These are phyloP conservation scores for Catocala nupta DNA, from an alignment of 2,888 invertebrate genomes.

Conservation along the genomic window DNA sequence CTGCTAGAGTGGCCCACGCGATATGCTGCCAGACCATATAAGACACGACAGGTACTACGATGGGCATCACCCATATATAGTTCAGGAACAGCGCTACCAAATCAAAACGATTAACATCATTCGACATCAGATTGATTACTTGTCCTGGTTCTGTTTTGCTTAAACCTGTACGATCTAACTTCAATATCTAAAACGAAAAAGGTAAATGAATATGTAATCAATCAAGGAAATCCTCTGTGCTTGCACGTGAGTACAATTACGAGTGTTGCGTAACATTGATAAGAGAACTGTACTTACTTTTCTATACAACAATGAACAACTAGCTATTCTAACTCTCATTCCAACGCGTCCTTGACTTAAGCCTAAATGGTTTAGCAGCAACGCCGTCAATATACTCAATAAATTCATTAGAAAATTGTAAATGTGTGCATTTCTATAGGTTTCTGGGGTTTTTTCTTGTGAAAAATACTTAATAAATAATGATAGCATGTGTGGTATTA, in stretches of 20 bases:
- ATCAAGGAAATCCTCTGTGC: neutral
- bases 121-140: conserved; percentile 94
- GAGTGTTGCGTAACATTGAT: neutral
- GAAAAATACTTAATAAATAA: conserved; percentile 89
- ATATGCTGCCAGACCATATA: conserved; percentile 82
- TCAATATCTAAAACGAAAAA: conserved; percentile 71
- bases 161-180: conserved; percentile 86
- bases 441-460: conserved; percentile 79
- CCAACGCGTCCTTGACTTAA: conserved; percentile 89
- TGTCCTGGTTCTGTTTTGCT: conserved; percentile 91
- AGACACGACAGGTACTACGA: conserved; percentile 89
- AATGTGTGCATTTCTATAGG: conserved; percentile 88
- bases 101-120: conserved; percentile 95
- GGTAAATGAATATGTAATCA: neutral
- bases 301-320: conserved; percentile 93
- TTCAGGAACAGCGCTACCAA: conserved; percentile 90
- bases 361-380: conserved; percentile 89
- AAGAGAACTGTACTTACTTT: conserved; percentile 87
- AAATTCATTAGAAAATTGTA: conserved; percentile 89
- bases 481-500: conserved; percentile 88
- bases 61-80: conserved; percentile 93
- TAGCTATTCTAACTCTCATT: conserved; percentile 92
- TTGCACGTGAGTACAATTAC: neutral
- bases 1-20: conserved; percentile 75
- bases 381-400: conserved; percentile 85